phyloP scores from a whole-genome alignment of 2,888 invertebrate genomes.

The Drosophila emarginata region DNA sequence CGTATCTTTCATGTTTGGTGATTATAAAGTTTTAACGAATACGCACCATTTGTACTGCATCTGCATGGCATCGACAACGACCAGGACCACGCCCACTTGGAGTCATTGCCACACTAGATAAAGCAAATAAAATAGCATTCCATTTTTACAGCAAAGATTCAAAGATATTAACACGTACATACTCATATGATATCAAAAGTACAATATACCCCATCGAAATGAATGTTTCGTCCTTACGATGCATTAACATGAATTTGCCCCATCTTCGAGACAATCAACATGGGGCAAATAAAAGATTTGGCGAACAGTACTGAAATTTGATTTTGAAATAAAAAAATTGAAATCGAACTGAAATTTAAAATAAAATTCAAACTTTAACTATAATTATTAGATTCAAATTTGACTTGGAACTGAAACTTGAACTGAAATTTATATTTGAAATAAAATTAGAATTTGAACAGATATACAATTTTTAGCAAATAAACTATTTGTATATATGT shows the following conservation, averaged over 20 bases:
- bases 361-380: too few relatives aligned
- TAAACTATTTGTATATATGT: too few relatives aligned
- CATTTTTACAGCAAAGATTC: constrained; percentile 64
- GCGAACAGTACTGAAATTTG: too few relatives aligned
- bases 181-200: constrained; percentile 14
- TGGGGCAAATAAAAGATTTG: too few relatives aligned
- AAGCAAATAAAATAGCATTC: constrained; percentile 63
- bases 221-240: constrained; percentile 53
- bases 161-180: constrained; percentile 73
- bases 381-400: too few relatives aligned
- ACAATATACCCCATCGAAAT: constrained; percentile 44
- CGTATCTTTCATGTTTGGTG: constrained; percentile 63
- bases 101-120: constrained; percentile 30
- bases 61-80: constrained; percentile 8
- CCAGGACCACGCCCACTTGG: constrained; percentile 30
- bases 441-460: neutral
- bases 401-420: constrained; percentile 8
- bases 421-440: neutral
- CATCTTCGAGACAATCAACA: constrained; percentile 25
- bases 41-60: constrained; percentile 55
- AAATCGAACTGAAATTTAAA: too few relatives aligned
- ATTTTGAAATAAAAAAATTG: too few relatives aligned
- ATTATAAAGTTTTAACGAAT: constrained; percentile 79
- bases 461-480: too few relatives aligned
- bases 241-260: constrained; percentile 67